Evolutionary conservation across 2,113 vertebrate genomes (phyloP).

Genomic region (Oreocharis arfaki): DNA sequence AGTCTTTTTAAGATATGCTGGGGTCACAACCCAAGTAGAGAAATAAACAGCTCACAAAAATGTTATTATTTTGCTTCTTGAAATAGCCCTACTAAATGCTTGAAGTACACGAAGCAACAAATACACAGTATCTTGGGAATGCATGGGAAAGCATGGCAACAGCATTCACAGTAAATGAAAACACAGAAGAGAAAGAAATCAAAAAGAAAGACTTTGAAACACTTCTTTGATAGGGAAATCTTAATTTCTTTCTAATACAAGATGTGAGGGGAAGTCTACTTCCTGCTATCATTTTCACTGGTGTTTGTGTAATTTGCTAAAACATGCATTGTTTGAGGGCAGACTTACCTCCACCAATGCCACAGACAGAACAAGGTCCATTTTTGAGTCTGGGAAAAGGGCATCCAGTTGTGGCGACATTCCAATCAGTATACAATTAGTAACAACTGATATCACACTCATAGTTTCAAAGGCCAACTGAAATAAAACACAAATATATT

Average conservation of each 20-base stretch:
- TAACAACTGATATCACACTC: slow-evolving; percentile 93
- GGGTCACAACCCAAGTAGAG: not conserved
- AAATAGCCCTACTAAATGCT: not conserved
- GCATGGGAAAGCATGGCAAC: not conserved
- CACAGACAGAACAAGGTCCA: slow-evolving; percentile 85
- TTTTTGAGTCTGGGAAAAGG: slow-evolving; percentile 83
- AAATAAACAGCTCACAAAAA: not conserved
- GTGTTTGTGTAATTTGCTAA: not conserved
- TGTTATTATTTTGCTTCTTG: not conserved
- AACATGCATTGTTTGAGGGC: not conserved
- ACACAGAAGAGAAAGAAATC: not conserved
- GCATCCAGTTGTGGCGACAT: slow-evolving; percentile 91
- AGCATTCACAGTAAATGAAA: not conserved
- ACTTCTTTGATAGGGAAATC: not conserved
- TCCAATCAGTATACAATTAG: slow-evolving; percentile 93
- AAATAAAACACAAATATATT: slow-evolving; percentile 30
- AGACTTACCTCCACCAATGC: slow-evolving; percentile 85
- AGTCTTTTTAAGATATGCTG: not conserved
- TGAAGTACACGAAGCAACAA: not conserved
- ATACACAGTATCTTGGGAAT: not conserved
- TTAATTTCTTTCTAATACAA: not conserved
- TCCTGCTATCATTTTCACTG: not conserved
- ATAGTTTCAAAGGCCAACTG: slow-evolving; percentile 97
- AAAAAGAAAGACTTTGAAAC: not conserved
- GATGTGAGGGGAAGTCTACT: not conserved